Evolutionary conservation across 2,113 vertebrate species (phyloP), one percentile per base, ranked within the genome.

Genomic region (Neofelis nebulosa): DNA sequence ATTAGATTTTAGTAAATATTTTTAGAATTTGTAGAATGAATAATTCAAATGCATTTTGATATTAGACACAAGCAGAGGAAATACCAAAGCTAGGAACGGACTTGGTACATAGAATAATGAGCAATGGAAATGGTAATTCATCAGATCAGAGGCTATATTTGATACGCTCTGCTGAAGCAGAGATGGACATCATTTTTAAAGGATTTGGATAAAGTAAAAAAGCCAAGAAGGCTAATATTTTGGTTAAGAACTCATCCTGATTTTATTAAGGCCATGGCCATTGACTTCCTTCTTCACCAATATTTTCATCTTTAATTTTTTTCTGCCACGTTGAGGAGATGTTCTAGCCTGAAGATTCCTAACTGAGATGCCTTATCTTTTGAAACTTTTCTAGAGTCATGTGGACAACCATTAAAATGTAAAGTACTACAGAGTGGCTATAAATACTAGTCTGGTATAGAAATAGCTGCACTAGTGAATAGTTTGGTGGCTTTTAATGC

Each of bases 21-120:
- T 97, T 57, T 93, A 33, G 21, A 71, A 82, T 91, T 68, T 95
- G 6, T 16, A 11, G 14, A 83, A 92, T 83, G 78, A 93, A 86
- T 91, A 61, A 96, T 86, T 98, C 38, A 91, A 83, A 41, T 89
- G 21, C 18, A 65, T 79, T 97, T 97, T 92, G 57, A 79, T 86
- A 86, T 98, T 95, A 95, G 79, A 82, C 55, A 93, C n/a, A 86
- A 95, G 57, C 16, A 83, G 63, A 92, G 95, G 33, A 89, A 95
- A 95, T 74, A 36, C 38, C 66, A 82, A 41, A 91, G 16, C 86
- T 63, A 79, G 55, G 19, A 92, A 61, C 48, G 87, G 31, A 85
- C 66, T 96, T 96, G 50, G 38, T 66, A 68, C 27, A 52, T 61
- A 45, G 86, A 91, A 50, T 73, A 81, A 85, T 81, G 52, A 88